These are phyloP conservation scores for Magallana angulata DNA, from an alignment of 1,140 invertebrate genomes.

Conservation along the genomic window DNA sequence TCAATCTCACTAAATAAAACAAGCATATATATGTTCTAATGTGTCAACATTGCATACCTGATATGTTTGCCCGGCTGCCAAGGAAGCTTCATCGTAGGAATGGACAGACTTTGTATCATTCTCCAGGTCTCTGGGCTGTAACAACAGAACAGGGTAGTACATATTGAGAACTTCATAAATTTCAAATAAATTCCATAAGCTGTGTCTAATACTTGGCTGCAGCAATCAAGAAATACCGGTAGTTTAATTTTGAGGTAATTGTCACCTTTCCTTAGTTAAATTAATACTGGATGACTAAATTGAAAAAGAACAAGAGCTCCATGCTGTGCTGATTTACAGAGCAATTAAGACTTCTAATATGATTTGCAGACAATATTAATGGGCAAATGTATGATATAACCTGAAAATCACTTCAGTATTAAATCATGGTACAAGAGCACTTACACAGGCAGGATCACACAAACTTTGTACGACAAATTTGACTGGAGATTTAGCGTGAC, in stretches of 20 bases:
- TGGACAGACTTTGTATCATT: conserved; percentile 70
- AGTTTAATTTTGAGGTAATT: too few species aligned
- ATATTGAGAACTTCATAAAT: background rate
- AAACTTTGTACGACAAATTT: conserved; percentile 95
- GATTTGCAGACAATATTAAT: too few species aligned
- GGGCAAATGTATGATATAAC: too few species aligned
- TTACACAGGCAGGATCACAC: conserved; percentile 80
- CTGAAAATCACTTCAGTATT: too few species aligned
- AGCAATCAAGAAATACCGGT: too few species aligned
- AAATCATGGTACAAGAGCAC: conserved; percentile 42
- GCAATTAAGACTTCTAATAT: too few species aligned
- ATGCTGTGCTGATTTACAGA: too few species aligned
- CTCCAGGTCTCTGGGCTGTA: conserved; percentile 72
- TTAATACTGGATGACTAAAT: too few species aligned
- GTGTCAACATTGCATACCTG: background rate
- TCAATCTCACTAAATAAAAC: background rate
- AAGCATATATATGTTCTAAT: background rate
- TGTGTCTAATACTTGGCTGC: too few species aligned
- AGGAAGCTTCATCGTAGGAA: conserved; percentile 70
- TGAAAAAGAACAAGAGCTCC: too few species aligned
- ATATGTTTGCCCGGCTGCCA: background rate
- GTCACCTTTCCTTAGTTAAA: too few species aligned
- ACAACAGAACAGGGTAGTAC: background rate
- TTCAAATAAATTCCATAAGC: too few species aligned
- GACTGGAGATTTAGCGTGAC: conserved; percentile 93